Evolutionary conservation across 2,113 vertebrate genomes (phyloP), one percentile per base, ranked within the genome.

Genomic region (Hippocampus mohnikei): DNA sequence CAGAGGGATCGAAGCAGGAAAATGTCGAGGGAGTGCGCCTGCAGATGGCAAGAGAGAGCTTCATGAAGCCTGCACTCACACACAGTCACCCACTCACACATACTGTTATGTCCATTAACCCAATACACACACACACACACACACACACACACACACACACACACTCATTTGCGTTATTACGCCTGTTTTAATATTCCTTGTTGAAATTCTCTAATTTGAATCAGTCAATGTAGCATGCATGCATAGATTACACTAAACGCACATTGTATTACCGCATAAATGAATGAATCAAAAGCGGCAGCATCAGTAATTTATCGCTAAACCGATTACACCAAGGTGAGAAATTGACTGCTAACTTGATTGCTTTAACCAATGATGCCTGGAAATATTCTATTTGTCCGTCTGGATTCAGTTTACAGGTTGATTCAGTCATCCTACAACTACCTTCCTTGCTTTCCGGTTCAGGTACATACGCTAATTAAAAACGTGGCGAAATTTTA

Each of bases 1-100:
- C 33, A 6, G 33, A 37, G 5, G 6, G 33, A 37, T 37, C 5
- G 33, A 33, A 4, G 29, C 29, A 75, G 75, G 48, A 25, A 58
- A 33, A 69, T 67, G 41, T 2, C 66, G 33, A 82, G 75, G 70
- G 61, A 75, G 71, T 73, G 81, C 63, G 85, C 85, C 89, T 91
- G 87, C 86, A 91, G 89, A 91, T 91, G 89, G 89, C 89, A 88
- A 87, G 81, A 91, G 89, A 91, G 89, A 60, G 87, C 89, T 89
- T 80, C 66, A 81, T 83, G 87, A 87, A 60, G 58, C 15, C 15
- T 13, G 66, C 65, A 12, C 12, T 16, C 48, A 23, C 63, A 53
- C 58, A 50, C 71, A 55, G 18, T 56, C 72, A 61, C 33, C 48
- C 62, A 70, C 48, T 15, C 64, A 71, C n/a, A 41, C 42, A 62